Evolutionary conservation across 2,113 vertebrate species (phyloP), one percentile per base, ranked within the genome.

Genomic region (Aspidoscelis tigris): DNA sequence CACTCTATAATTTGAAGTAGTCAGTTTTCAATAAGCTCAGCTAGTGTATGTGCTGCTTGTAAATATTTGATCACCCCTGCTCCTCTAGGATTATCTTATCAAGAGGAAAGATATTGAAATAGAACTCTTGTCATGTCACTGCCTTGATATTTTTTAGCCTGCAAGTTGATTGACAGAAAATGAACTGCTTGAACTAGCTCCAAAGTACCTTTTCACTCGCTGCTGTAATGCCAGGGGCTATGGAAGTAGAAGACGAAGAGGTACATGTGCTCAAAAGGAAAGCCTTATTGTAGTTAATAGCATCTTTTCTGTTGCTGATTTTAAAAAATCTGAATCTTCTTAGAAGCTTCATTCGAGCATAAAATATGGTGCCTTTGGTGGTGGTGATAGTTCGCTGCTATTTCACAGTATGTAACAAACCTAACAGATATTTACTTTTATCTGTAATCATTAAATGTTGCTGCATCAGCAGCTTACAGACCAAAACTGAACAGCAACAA

Each of bases 81-180:
- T 93, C 87, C 90, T 95, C 91, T 75, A 86, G 87, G 90, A 95
- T 93, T 90, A 92, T 91, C 83, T 90, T 84, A 94, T 95, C 90
- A 90, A 86, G 92, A 93, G 91, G 84, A 92, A 93, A 93, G 92
- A 90, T 91, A 92, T 88, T 93, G 92, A 91, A 94, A 93, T 86
- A 89, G 89, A 93, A 94, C 90, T 87, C 76, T 84, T 93, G 91
- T 93, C 93, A 88, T 90, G 88, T 91, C 89, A 84, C 81, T 88
- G 86, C 91, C 89, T 95, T 95, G 92, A 85, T 91, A 84, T 90
- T 92, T 93, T 84, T 64, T 86, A 93, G 55, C 78, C 87, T 90
- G 77, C 92, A 83, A 84, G 81, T 41, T 95, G 95, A 94, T 86
- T 93, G 96, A 95, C 90, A 94, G 94, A 89, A 92, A 92, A 93